Base-by-base conservation (phyloP, 2,113 vertebrate species). In the Phainopepla nitens region DNA sequence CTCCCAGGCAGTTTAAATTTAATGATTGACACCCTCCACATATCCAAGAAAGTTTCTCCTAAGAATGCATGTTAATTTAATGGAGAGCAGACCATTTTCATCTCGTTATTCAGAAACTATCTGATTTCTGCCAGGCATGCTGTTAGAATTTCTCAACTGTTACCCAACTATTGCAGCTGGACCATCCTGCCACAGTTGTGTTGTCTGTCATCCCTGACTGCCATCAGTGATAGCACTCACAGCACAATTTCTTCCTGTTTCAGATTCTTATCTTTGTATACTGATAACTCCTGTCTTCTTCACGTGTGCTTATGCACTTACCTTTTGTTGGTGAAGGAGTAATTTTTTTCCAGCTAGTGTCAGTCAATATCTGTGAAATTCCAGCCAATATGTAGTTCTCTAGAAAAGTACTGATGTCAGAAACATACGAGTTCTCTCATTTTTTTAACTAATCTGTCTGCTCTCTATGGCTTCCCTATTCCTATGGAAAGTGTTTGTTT, bases 1-100 rank as follows among this genome's bases (percentile, higher is more conserved):
- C 87, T 97, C 89, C 90, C 86, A 91, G 92, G 88, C 96, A 94
- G 88, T 93, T 96, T 89, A 60, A 90, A 93, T 95, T 82, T 86
- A 87, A 88, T 96, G 93, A 97, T 84, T 97, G 96, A 96, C 90
- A 83, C 93, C 82, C 82, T 84, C 69, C 66, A 36, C 49, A 0
- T 87, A 92, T 95, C 96, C 94, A 95, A 91, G 88, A 93, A 96
- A 96, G 80, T 91, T 94, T 93, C 75, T 84, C 82, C 39, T 76
- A 94, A 95, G 95, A 96, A 96, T 90, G 71, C 89, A 95, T 81
- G 75, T 89, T 94, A 93, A 96, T 96, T 93, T 96, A 97, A 95
- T 93, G 90, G 92, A 91, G 75, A 96, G 78, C 96, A 97, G 94
- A 95, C 90, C 93, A 69, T 95, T 97, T 95, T 94, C 60, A 65